Evolutionary conservation across 2,113 vertebrate species (phyloP), one percentile per base, ranked within the genome.

Genomic region (Pimephales promelas): DNA sequence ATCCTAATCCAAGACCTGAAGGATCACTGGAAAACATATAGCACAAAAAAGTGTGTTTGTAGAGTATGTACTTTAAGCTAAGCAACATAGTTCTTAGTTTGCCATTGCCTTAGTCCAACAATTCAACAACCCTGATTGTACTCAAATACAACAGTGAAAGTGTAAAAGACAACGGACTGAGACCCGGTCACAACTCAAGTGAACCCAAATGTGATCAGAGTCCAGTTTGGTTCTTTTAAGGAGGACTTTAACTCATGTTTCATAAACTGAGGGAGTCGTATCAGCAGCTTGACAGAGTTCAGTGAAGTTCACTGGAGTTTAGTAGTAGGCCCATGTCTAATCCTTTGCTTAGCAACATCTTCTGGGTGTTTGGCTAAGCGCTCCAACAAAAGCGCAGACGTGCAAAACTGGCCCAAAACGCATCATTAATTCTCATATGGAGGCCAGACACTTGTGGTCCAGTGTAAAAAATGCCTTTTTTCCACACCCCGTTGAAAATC

Each of bases 401-500:
- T 71, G 79, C 70, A 86, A 56, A 81, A 90, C 86, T 28, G 70
- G 86, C 43, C 81, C 57, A 87, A 52, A 90, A 91, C 49, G 74
- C 85, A 82, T 85, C 79, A 84, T 91, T 90, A 59, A 84, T 82
- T 88, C 86, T 89, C 89, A 90, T 84, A 83, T 90, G 84, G 87
- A 88, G 77, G 66, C 85, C 88, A 89, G 87, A 88, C 79, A 72
- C 72, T 83, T 76, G 57, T 70, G 70, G 82, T 54, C 14, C n/a
- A 31, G 77, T 61, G 77, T 83, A 76, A 78, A 76, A 83, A 81
- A 89, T 22, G 43, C 62, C 18, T 45, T 40, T 75, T 86, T 66
- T 80, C 76, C 68, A 86, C 73, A 82, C 85, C 85, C 78, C 76
- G 11, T 34, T 84, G 72, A 81, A 77, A 80, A 81, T 71, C 82